These are phyloP conservation scores for Hippoglossus stenolepis DNA, from an alignment of 2,113 vertebrate genomes.

Conservation along the genomic window DNA sequence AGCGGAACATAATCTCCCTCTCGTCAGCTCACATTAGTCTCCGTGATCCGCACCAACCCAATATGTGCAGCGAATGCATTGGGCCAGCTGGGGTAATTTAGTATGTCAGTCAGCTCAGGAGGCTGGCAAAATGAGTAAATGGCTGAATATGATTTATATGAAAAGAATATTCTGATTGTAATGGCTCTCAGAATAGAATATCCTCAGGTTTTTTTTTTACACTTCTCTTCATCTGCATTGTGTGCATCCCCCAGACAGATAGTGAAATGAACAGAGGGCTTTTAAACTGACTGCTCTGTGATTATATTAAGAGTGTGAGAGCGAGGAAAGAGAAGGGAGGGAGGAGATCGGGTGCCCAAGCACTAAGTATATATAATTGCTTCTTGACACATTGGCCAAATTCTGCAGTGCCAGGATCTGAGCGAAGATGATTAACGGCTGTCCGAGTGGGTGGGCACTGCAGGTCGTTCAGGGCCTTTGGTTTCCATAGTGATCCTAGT, in stretches of 20 bases:
- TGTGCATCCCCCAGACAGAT: constrained; percentile 78
- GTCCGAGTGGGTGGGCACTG: constrained; percentile 82
- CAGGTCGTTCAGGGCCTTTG: constrained; percentile 79
- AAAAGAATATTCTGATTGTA: constrained; percentile 79
- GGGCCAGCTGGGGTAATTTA: constrained; percentile 79
- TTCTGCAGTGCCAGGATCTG: constrained; percentile 89
- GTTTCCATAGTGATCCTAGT: constrained; percentile 85
- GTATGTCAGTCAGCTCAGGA: constrained; percentile 77
- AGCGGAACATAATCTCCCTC: constrained; percentile 82
- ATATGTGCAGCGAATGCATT: constrained; percentile 78
- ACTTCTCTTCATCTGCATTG: constrained; percentile 77
- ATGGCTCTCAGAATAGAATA: constrained; percentile 74
- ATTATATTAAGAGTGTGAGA: constrained; percentile 83
- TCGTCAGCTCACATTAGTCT: constrained; percentile 81
- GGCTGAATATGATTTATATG: constrained; percentile 78
- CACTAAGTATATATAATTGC: constrained; percentile 88
- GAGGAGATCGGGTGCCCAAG: constrained; percentile 70
- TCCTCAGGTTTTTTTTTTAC: constrained; percentile 65
- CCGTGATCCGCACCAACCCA: constrained; percentile 76
- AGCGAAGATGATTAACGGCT: constrained; percentile 87
- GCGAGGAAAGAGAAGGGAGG: constrained; percentile 58
- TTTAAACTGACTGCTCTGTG: constrained; percentile 81
- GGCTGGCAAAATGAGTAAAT: constrained; percentile 79
- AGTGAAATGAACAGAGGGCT: constrained; percentile 80
- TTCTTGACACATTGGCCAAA: constrained; percentile 86